Evolutionary conservation across 1,140 invertebrate genomes (phyloP).

Genomic region (Lanistes nyassanus): DNA sequence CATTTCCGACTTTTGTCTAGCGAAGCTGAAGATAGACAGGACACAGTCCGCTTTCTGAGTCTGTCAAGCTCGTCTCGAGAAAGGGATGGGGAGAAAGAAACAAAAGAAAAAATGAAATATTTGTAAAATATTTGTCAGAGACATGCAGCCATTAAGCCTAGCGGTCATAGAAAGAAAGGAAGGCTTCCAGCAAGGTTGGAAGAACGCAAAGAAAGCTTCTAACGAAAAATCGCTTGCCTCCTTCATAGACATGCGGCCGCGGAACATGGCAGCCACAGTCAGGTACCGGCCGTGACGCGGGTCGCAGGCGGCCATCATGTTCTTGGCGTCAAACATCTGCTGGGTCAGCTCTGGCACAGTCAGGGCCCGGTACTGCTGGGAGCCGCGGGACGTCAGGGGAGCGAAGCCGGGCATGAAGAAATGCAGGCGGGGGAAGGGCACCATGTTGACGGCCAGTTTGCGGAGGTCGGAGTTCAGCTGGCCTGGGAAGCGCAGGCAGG

Average conservation of each 20-base stretch:
- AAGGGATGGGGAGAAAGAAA: no score
- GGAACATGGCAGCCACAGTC: conserved; percentile 77
- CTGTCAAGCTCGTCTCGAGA: no score
- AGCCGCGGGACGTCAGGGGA: conserved; percentile 73
- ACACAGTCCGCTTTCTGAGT: no score
- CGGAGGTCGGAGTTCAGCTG: conserved; percentile 87
- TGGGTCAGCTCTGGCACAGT: conserved; percentile 71
- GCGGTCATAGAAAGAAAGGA: no score
- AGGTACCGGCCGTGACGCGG: conserved; percentile 74
- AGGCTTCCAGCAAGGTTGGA: no score
- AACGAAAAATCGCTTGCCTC: conserved; percentile 82
- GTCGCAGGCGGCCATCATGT: conserved; percentile 80
- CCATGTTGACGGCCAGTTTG: conserved; percentile 86
- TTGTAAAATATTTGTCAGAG: no score
- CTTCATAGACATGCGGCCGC: conserved; percentile 71
- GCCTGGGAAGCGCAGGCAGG: conserved; percentile 81
- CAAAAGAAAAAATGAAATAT: no score
- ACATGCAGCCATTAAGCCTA: no score
- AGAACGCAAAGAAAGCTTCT: no score
- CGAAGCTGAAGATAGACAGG: no score
- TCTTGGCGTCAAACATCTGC: conserved; percentile 79
- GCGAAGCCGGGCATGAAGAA: conserved; percentile 86
- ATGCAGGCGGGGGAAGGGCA: conserved; percentile 76
- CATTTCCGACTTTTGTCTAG: no score
- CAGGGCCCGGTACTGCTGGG: conserved; percentile 69